phyloP scores from a whole-genome alignment of 1,140 invertebrate genomes.

The Ceratina calcarata region DNA sequence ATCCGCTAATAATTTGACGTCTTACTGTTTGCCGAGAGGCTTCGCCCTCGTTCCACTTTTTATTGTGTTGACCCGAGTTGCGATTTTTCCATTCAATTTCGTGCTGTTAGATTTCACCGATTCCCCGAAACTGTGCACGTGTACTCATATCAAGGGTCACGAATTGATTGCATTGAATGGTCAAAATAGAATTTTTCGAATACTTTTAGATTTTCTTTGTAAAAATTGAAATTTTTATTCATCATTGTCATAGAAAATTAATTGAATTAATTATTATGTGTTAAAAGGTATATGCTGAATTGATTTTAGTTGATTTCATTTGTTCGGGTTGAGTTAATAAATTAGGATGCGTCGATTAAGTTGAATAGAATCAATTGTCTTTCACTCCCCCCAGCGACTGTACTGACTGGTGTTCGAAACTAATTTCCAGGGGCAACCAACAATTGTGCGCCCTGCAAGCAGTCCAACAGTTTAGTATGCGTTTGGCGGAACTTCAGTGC shows the following conservation, averaged over 20 bases:
- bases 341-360: background rate
- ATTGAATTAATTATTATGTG: too few relatives aligned
- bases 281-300: too few relatives aligned
- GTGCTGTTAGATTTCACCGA: conserved; percentile 40
- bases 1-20: conserved; percentile 67
- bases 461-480: conserved; percentile 84
- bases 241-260: too few relatives aligned
- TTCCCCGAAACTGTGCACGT: conserved; percentile 30
- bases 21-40: conserved; percentile 66
- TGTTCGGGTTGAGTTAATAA: background rate
- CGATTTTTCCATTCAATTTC: conserved; percentile 61
- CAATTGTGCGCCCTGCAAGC: conserved; percentile 80
- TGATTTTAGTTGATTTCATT: too few relatives aligned
- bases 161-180: background rate
- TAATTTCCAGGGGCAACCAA: conserved; percentile 78
- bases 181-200: too few relatives aligned
- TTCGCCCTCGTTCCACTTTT: conserved; percentile 63
- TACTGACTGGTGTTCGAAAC: background rate
- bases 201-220: too few relatives aligned
- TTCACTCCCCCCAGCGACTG: too few relatives aligned
- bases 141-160: background rate
- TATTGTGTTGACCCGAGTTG: conserved; percentile 59
- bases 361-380: background rate
- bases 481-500: conserved; percentile 83
- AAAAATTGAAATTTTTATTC: too few relatives aligned